phyloP scores from a whole-genome alignment of 2,113 vertebrate genomes.

The Ascaphus truei region DNA sequence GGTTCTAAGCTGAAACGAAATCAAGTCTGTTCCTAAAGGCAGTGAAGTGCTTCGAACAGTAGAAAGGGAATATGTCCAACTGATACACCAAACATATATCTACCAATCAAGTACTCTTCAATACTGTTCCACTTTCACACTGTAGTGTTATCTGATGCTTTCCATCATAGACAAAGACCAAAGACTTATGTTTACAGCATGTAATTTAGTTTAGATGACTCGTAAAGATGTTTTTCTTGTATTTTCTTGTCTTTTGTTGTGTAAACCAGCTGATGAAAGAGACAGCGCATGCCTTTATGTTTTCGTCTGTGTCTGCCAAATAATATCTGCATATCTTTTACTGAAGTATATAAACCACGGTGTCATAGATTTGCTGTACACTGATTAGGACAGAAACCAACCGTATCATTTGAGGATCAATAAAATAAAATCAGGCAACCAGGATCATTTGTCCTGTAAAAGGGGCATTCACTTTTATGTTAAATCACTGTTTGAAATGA shows the following conservation, averaged over 20 bases:
- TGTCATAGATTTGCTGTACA: no score
- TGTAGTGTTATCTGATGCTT: not conserved
- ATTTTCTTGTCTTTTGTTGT: slow-evolving; percentile 26
- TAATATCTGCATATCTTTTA: slow-evolving; percentile 12
- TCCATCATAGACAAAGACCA: not conserved
- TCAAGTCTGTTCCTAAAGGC: no score
- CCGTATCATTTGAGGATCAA: slow-evolving; percentile 3
- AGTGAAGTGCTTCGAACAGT: no score
- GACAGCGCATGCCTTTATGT: not conserved
- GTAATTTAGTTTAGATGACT: slow-evolving; percentile 26
- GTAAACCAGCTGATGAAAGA: slow-evolving; percentile 24
- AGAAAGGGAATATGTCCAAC: no score
- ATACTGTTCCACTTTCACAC: not conserved
- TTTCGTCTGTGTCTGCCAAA: slow-evolving; percentile 15
- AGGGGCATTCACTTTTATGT: not conserved
- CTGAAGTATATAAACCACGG: not conserved
- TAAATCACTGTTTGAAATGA: not conserved
- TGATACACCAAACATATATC: no score
- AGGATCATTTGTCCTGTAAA: slow-evolving; percentile 3
- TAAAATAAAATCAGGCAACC: slow-evolving; percentile 12
- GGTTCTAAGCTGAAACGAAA: no score
- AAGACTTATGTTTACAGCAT: slow-evolving; percentile 20
- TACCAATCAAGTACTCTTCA: no score
- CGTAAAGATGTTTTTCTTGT: slow-evolving; percentile 25
- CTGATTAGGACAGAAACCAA: no score